Evolutionary conservation across 2,888 invertebrate genomes (phyloP).

Genomic region (Ellobium chinense): DNA sequence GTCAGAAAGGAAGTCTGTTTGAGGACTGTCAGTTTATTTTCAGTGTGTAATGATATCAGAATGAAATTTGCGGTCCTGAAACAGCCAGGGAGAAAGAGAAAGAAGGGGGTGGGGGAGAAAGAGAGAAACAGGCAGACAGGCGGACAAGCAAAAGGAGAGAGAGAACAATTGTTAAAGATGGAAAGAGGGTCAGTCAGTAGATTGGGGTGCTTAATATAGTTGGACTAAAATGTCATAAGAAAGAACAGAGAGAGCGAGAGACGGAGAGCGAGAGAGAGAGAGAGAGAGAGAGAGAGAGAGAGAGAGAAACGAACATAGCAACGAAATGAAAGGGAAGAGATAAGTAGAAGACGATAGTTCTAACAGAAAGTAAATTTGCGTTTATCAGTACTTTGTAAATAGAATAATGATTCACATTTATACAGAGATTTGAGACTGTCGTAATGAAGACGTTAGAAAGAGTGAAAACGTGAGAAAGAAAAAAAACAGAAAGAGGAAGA

Average conservation of each 20-base stretch:
- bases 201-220: too few relatives aligned
- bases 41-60: too few relatives aligned
- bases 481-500: neutral
- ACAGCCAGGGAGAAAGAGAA: slow-evolving; percentile 16
- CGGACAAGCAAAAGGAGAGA: neutral
- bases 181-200: too few relatives aligned
- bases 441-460: neutral
- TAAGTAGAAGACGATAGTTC: neutral
- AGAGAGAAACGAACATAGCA: neutral
- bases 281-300: neutral
- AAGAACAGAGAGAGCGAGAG: neutral
- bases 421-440: too few relatives aligned
- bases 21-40: too few relatives aligned
- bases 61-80: too few relatives aligned
- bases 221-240: too few relatives aligned
- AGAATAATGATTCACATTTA: too few relatives aligned
- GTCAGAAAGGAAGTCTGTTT: too few relatives aligned
- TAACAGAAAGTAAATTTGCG: neutral
- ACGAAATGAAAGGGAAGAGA: slow-evolving; percentile 1
- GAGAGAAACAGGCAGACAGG: neutral
- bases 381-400: neutral
- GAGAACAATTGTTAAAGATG: neutral
- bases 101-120: neutral
- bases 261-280: neutral
- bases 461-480: neutral